Evolutionary conservation across 92 coral and sea anemone genomes (phyloP).

Genomic region (Galaxea fascicularis): DNA sequence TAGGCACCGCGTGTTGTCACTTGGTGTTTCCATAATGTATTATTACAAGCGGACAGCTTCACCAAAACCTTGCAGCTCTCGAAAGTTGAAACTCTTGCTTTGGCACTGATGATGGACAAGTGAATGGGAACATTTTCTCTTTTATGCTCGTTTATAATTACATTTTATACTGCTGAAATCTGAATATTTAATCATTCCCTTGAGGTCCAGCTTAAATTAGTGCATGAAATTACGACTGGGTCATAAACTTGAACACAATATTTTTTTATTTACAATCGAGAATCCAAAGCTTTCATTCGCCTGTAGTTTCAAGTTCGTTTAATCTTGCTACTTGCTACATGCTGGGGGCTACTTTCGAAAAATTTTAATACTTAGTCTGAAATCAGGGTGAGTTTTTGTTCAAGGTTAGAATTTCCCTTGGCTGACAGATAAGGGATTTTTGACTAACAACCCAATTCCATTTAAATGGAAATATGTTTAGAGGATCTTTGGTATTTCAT

Average conservation of each 20-base stretch:
- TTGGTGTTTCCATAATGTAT: neutral
- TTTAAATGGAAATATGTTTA: neutral
- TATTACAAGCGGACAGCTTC: conserved; percentile 9
- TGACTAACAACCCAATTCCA: neutral
- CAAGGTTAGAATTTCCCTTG: neutral
- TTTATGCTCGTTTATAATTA: neutral
- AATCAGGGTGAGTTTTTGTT: too few relatives aligned
- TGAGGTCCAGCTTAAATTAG: neutral
- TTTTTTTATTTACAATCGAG: neutral
- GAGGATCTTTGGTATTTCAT: neutral
- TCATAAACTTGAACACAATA: neutral
- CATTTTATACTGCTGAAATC: neutral
- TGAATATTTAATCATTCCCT: neutral
- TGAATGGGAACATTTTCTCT: neutral
- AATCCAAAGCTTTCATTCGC: neutral
- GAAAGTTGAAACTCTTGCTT: neutral
- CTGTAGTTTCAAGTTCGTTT: neutral
- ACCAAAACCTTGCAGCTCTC: neutral
- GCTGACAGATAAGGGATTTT: neutral
- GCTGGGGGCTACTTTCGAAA: neutral
- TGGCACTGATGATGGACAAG: neutral
- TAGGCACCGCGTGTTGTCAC: neutral
- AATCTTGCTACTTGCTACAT: neutral
- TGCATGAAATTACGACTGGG: neutral
- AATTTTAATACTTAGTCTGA: neutral